Percentiles rank a stretch among this genome's conserved stretches.
Conservation (phyloP, 2,113 vertebrate species). For the Lynx canadensis region DNA sequence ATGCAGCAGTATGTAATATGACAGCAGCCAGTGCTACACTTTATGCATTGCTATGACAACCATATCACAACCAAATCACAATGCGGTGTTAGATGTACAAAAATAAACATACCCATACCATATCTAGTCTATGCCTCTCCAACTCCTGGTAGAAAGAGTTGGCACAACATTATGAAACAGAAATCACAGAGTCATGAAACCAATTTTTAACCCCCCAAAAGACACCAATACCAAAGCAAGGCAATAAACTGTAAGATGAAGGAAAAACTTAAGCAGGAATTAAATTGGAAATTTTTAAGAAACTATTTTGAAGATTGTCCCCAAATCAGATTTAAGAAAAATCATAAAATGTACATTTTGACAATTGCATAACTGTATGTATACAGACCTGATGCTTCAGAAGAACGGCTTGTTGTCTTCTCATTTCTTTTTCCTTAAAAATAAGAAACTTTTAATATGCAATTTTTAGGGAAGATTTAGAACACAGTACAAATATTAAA, state of each 20-base stretch:
- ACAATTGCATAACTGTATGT: neutral
- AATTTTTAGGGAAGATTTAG: conserved; percentile 34
- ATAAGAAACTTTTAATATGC: conserved; percentile 78
- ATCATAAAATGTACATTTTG: conserved; percentile 62
- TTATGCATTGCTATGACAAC: conserved; percentile 98
- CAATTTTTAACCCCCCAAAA: conserved; percentile 87
- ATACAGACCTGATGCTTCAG: conserved; percentile 95
- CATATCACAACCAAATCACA: conserved; percentile 97
- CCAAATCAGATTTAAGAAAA: conserved; percentile 71
- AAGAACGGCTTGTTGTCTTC: conserved; percentile 94
- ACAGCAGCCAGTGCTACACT: conserved; percentile 98
- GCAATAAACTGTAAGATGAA: conserved; percentile 87
- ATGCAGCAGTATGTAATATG: conserved; percentile 95
- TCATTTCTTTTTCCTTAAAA: conserved; percentile 95
- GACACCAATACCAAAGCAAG: conserved; percentile 92
- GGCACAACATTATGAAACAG: conserved; percentile 98
- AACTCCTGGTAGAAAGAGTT: conserved; percentile 99
- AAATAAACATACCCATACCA: conserved; percentile 99
- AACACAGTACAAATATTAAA: conserved; percentile 53
- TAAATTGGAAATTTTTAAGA: conserved; percentile 75
- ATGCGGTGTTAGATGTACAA: conserved; percentile 98
- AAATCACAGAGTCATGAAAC: conserved; percentile 93
- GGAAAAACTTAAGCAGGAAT: conserved; percentile 86
- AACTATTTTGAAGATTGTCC: conserved; percentile 67
- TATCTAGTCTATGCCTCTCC: conserved; percentile 99